These are phyloP conservation scores for Hyperoplus immaculatus DNA, from an alignment of 2,797 vertebrate genomes.

Conservation along the genomic window DNA sequence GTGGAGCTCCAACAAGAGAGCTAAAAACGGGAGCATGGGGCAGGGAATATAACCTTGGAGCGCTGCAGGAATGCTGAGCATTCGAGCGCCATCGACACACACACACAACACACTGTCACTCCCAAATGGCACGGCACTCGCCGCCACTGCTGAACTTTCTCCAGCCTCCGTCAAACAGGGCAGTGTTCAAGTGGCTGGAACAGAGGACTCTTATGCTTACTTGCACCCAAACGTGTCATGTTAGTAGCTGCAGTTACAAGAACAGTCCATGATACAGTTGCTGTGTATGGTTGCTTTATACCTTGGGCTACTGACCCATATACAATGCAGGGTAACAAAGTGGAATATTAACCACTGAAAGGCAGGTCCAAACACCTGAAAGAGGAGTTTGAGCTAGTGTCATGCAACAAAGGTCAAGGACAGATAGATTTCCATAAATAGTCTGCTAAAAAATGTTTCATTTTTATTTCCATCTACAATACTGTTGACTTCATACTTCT, in stretches of 20 bases:
- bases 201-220: conserved; percentile 73
- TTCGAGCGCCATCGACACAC: conserved; percentile 64
- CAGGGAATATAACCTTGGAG: conserved; percentile 77
- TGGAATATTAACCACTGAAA: conserved; percentile 25
- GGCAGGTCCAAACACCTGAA: background rate
- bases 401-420: conserved; percentile 14
- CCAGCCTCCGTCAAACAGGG: conserved; percentile 68
- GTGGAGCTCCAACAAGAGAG: conserved; percentile 72
- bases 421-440: background rate
- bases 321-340: conserved; percentile 43
- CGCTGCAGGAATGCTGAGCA: conserved; percentile 78
- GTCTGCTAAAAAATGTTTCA: background rate
- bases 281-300: conserved; percentile 59
- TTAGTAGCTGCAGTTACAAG: conserved; percentile 52
- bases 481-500: conserved; percentile 10
- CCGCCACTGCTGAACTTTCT: conserved; percentile 69
- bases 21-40: conserved; percentile 78
- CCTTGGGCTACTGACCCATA: conserved; percentile 42
- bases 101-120: conserved; percentile 76
- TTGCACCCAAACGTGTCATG: conserved; percentile 63
- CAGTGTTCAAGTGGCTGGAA: conserved; percentile 78
- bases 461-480: conserved; percentile 5
- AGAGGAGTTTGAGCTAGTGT: background rate
- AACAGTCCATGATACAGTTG: conserved; percentile 49
- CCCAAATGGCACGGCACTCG: conserved; percentile 46